phyloP scores from a whole-genome alignment of 2,797 vertebrate species.

The Gymnocypris eckloni region DNA sequence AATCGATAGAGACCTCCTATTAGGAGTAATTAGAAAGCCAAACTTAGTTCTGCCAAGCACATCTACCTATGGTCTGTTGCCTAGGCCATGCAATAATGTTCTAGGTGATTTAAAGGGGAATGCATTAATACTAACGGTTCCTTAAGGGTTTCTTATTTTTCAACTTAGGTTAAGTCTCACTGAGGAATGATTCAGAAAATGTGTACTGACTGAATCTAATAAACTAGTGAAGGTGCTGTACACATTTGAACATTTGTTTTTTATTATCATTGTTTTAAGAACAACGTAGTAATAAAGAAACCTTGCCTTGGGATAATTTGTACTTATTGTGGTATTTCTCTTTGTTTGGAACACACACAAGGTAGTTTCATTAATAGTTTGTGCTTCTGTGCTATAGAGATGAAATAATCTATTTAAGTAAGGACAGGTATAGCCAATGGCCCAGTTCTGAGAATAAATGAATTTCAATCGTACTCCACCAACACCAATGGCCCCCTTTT shows the following conservation, averaged over 20 bases:
- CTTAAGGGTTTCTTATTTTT: not conserved
- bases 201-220: not conserved
- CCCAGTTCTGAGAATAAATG: not conserved
- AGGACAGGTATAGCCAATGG: slow-evolving; percentile 16
- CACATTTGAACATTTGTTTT: not conserved
- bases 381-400: not conserved
- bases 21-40: slow-evolving; percentile 79
- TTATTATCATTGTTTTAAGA: not conserved
- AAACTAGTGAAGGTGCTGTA: not conserved
- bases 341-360: not conserved
- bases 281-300: not conserved
- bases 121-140: not conserved
- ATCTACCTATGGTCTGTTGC: not conserved
- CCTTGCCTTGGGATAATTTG: not conserved
- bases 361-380: not conserved
- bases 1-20: slow-evolving; percentile 75
- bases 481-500: not conserved
- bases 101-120: slow-evolving; percentile 16
- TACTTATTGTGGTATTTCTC: not conserved
- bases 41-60: slow-evolving; percentile 57
- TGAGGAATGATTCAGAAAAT: not conserved
- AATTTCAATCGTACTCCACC: not conserved
- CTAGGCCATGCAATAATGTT: slow-evolving; percentile 9
- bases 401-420: not conserved
- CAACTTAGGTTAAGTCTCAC: not conserved